phyloP scores from a whole-genome alignment of 2,113 vertebrate genomes.

The Callaeas wilsoni region DNA sequence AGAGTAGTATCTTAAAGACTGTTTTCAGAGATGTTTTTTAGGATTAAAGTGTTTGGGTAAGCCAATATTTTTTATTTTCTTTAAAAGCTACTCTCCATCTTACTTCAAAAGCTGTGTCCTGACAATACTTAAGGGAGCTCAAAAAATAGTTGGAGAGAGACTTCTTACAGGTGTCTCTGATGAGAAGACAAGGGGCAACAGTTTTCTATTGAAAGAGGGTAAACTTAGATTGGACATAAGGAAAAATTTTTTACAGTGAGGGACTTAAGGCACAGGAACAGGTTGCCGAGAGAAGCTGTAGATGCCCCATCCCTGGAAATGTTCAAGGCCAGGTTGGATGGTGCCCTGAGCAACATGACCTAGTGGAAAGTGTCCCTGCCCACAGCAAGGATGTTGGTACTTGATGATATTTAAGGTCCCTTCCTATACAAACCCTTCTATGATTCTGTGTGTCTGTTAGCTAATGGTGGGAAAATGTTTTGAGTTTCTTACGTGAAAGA shows the following conservation, averaged over 20 bases:
- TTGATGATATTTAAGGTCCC: not conserved
- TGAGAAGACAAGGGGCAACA: not conserved
- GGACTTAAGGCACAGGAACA: not conserved
- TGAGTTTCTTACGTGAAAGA: not conserved
- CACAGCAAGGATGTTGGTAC: too few species aligned
- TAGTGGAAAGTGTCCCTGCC: not conserved
- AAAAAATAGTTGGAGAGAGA: not conserved
- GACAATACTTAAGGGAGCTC: not conserved
- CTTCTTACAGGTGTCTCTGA: not conserved
- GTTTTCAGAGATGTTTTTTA: not conserved
- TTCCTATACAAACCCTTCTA: not conserved
- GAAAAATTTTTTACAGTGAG: not conserved
- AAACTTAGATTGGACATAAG: not conserved
- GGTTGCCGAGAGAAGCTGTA: too few species aligned
- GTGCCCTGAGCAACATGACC: not conserved
- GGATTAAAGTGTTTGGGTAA: not conserved
- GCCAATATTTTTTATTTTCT: not conserved
- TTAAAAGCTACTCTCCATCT: not conserved
- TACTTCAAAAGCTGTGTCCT: not conserved
- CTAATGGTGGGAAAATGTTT: not conserved
- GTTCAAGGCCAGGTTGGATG: not conserved
- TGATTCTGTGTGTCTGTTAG: not conserved
- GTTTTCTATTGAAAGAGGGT: not conserved
- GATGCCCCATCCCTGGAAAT: not conserved
- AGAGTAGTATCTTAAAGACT: not conserved